Evolutionary conservation across 2,888 invertebrate genomes (phyloP).

Genomic region (Drosophila ustulata): DNA sequence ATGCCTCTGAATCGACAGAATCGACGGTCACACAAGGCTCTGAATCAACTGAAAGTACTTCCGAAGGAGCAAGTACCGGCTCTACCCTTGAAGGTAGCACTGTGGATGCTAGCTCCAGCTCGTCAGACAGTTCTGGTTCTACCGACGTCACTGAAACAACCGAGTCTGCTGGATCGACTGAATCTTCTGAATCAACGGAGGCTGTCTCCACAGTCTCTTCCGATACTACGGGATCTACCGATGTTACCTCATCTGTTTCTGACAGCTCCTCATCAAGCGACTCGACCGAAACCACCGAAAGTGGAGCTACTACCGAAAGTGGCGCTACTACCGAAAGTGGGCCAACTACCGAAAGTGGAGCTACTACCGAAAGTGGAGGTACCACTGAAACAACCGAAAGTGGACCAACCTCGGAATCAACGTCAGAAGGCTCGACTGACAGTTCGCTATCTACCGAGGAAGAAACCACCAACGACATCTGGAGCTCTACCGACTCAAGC

Average conservation of each 20-base stretch:
- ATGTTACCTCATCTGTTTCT: constrained; percentile 26
- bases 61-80: constrained; percentile 11
- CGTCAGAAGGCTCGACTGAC: constrained; percentile 54
- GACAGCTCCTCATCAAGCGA: constrained; percentile 18
- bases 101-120: constrained; percentile 23
- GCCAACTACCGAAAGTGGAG: constrained; percentile 31
- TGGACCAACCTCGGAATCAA: constrained; percentile 37
- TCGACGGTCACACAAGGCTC: constrained; percentile 28
- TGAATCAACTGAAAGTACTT: constrained; percentile 29
- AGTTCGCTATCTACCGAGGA: constrained; percentile 69
- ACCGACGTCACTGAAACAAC: constrained; percentile 13
- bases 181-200: constrained; percentile 21
- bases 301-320: constrained; percentile 21
- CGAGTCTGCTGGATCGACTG: constrained; percentile 3
- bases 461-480: constrained; percentile 82
- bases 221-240: constrained; percentile 22
- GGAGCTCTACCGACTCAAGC: constrained; percentile 85
- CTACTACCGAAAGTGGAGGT: constrained; percentile 34
- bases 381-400: constrained; percentile 41
- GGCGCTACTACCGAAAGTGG: constrained; percentile 42
- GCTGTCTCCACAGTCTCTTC: constrained; percentile 10
- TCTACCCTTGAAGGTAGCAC: constrained; percentile 29
- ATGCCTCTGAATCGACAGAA: constrained; percentile 23
- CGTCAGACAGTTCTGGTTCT: constrained; percentile 19
- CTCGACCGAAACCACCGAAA: constrained; percentile 37